Evolutionary conservation across 2,113 vertebrate species (phyloP).

Genomic region (Bujurquina vittata): DNA sequence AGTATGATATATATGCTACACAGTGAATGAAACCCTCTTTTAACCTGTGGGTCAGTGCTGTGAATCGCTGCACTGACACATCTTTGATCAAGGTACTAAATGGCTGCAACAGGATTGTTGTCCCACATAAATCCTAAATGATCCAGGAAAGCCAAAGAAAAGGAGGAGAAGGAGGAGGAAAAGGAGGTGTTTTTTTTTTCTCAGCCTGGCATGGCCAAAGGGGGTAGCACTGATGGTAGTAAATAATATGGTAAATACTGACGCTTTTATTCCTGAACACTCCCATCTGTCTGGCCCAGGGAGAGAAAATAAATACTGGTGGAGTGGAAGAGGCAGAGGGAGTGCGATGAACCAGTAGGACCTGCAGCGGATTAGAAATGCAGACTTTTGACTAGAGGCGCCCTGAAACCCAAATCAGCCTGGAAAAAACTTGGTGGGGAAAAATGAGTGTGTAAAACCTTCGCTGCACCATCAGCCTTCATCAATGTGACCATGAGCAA

Average conservation of each 20-base stretch:
- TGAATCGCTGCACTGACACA: slow-evolving; percentile 59
- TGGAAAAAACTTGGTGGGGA: background rate
- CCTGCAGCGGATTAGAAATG: slow-evolving; percentile 50
- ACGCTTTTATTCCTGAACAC: slow-evolving; percentile 68
- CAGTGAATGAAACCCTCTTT: slow-evolving; percentile 37
- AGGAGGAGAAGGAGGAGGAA: background rate
- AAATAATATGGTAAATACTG: slow-evolving; percentile 73
- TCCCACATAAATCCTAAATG: slow-evolving; percentile 57
- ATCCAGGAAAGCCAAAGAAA: slow-evolving; percentile 30
- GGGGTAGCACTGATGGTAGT: slow-evolving; percentile 42
- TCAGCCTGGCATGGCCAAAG: slow-evolving; percentile 37
- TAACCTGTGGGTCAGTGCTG: slow-evolving; percentile 61
- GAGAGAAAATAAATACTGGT: slow-evolving; percentile 61
- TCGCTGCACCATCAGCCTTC: slow-evolving; percentile 15
- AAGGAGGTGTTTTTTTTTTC: background rate
- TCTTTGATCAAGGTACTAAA: slow-evolving; percentile 69
- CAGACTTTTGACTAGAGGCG: slow-evolving; percentile 46
- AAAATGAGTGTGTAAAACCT: slow-evolving; percentile 22
- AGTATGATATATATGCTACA: slow-evolving; percentile 56
- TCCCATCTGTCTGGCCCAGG: slow-evolving; percentile 65
- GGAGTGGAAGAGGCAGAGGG: slow-evolving; percentile 29
- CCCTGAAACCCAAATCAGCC: slow-evolving; percentile 9
- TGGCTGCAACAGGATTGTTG: slow-evolving; percentile 48
- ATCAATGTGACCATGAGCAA: slow-evolving; percentile 33
- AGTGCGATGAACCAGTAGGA: slow-evolving; percentile 40